Evolutionary conservation across 2,888 invertebrate genomes (phyloP).

Genomic region (Oligia fasciuncula): DNA sequence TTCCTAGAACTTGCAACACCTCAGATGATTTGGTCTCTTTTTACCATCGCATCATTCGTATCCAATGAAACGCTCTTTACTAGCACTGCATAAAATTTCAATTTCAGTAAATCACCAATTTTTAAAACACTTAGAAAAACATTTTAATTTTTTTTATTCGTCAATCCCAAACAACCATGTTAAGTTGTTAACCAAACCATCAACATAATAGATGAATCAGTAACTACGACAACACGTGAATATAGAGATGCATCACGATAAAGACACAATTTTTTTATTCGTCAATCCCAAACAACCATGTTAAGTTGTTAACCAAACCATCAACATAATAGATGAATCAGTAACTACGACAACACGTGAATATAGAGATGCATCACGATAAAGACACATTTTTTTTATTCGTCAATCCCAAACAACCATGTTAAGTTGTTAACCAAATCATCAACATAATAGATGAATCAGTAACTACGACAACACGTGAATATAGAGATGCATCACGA

Average conservation of each 20-base stretch:
- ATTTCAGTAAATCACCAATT: background rate
- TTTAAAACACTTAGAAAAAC: background rate
- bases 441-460: conserved; percentile 50
- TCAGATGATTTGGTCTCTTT: background rate
- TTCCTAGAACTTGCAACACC: too few relatives aligned
- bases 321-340: too few relatives aligned
- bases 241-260: too few relatives aligned
- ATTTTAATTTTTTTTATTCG: background rate
- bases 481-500: conserved; percentile 48
- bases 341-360: too few relatives aligned
- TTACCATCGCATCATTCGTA: background rate
- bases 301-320: too few relatives aligned
- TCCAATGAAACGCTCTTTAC: background rate
- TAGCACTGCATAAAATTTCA: background rate
- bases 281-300: too few relatives aligned
- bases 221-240: too few relatives aligned
- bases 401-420: background rate
- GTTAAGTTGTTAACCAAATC: conserved; percentile 8
- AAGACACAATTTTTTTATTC: too few relatives aligned
- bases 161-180: too few relatives aligned
- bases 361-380: too few relatives aligned
- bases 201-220: too few relatives aligned
- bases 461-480: conserved; percentile 39
- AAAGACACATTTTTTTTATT: background rate
- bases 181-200: too few relatives aligned